Conservation (phyloP, 1,140 invertebrate species). For the Ceratina japonica region DNA sequence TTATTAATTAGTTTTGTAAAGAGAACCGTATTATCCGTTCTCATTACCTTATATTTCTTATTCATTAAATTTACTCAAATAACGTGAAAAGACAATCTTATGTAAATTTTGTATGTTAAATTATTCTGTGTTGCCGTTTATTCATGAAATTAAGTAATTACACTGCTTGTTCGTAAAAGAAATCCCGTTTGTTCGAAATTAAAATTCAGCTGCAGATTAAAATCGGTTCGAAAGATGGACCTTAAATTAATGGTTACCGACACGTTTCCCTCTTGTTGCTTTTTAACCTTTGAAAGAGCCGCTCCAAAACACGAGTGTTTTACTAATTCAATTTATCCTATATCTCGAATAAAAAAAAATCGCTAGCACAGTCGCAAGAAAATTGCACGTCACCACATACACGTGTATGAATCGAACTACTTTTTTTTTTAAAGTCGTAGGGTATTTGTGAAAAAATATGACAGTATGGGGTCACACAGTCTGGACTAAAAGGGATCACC, state of each 20-base stretch:
- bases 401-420: background rate
- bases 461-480: background rate
- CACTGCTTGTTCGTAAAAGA: slow-evolving; percentile 48
- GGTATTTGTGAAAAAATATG: background rate
- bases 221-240: background rate
- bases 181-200: slow-evolving; percentile 50
- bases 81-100: too few relatives aligned
- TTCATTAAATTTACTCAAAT: background rate
- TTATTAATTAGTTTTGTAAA: too few relatives aligned
- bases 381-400: background rate
- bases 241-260: background rate
- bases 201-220: slow-evolving; percentile 38
- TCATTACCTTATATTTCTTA: too few relatives aligned
- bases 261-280: too few relatives aligned
- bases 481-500: slow-evolving; percentile 33
- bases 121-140: too few relatives aligned
- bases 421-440: background rate
- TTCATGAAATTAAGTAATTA: slow-evolving; percentile 48
- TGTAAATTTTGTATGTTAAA: background rate
- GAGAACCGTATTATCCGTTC: too few relatives aligned
- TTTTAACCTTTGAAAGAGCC: background rate
- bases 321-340: background rate
- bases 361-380: background rate
- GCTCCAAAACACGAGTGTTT: background rate
- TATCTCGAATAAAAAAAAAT: background rate